Base-by-base conservation (phyloP, 2,113 vertebrate genomes). In the Columbina picui region DNA sequence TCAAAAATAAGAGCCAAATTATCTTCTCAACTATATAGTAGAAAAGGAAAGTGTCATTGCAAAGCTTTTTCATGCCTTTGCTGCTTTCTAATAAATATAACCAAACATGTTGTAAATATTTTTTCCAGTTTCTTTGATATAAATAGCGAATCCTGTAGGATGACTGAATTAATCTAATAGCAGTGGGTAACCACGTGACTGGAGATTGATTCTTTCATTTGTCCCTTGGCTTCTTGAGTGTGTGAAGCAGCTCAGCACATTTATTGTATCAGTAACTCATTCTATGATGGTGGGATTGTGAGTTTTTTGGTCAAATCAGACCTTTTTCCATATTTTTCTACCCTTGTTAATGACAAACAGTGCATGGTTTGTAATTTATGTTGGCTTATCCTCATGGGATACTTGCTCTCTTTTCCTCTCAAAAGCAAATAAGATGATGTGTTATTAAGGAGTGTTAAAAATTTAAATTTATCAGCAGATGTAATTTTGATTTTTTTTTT, bases 391-490 rank as follows among this genome's bases (percentile, higher is more conserved):
- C 41, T 73, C 14, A 6, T 19, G 43, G 47, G 65, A 32, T 18
- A 45, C 17, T 49, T 79, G 11, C 16, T 89, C 3, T 3, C 34
- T 80, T 92, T 83, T 43, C 61, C 14, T 74, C 2, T 20, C 17
- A 45, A 70, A 93, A 83, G 38, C 11, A 85, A 84, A 29, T 82
- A 52, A 61, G 77, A 76, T 41, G 47, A 52, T 0, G 0, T 14
- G 41, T 38, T 69, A 65, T 76, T 82, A 85, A 78, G 36, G 9
- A 61, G 34, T 14, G 34, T 64, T 85, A 90, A 89, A 87, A 25
- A 84, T 73, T 87, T 81, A 60, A 90, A 87, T 91, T 76, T 77
- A 83, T 88, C 87, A 88, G 12, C 41, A 79, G 19, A 16, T 60
- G 49, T 29, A 2, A 5, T 13, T 75, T 87, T 43, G 73, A 68